Percentiles rank a stretch among this genome's conserved stretches.
phyloP scores from a whole-genome alignment of 2,113 vertebrate species.

The Grammomys surdaster region DNA sequence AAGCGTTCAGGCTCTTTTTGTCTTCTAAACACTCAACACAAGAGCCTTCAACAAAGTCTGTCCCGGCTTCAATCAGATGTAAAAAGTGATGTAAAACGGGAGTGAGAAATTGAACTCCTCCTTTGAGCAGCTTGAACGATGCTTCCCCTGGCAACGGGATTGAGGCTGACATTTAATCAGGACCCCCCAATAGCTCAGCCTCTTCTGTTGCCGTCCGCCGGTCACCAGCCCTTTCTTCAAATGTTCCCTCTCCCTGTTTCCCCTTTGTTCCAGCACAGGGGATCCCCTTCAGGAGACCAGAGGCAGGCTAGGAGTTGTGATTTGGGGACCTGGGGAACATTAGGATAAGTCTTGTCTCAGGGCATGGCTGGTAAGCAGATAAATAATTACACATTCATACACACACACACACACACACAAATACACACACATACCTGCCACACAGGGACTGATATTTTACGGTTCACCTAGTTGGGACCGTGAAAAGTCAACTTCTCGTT shows the following conservation, averaged over 20 bases:
- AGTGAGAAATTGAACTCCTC: not conserved
- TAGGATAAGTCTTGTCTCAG: not conserved
- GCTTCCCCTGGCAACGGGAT: not conserved
- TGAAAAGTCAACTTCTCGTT: not conserved
- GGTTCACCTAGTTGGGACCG: not conserved
- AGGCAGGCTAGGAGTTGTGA: not conserved
- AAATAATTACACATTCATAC: not conserved
- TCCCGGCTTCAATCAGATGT: not conserved
- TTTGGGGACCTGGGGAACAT: not conserved
- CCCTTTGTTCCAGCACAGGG: not conserved
- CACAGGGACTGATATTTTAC: not conserved
- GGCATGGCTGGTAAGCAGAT: not conserved
- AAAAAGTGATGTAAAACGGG: not conserved
- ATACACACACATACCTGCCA: not conserved
- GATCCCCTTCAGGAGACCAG: not conserved
- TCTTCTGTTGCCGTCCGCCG: not conserved
- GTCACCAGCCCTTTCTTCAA: not conserved
- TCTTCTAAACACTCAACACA: not conserved
- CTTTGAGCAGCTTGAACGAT: not conserved
- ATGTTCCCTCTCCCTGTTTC: not conserved
- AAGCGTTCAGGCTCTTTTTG: not conserved
- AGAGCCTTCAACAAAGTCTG: not conserved
- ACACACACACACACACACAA: not conserved
- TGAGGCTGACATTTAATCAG: conserved; percentile 20
- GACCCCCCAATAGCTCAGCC: not conserved